Conservation (phyloP, 2,888 invertebrate genomes). For the Tipula lateralis region DNA sequence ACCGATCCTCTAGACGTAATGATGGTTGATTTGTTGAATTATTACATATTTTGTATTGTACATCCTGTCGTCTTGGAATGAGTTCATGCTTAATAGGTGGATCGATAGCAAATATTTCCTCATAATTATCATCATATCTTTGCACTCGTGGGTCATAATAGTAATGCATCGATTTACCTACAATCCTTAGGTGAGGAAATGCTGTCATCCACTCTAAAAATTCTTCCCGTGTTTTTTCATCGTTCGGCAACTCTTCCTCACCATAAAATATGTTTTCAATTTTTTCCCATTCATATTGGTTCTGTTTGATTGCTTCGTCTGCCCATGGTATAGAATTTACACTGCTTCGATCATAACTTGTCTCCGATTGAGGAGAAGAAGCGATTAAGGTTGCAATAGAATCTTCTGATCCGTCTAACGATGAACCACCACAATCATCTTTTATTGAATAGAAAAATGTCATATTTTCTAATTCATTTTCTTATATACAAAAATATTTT, state of each 20-base stretch:
- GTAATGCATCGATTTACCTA: slow-evolving; percentile 29
- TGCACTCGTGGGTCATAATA: neutral
- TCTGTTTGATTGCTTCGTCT: slow-evolving; percentile 48
- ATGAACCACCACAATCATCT: neutral
- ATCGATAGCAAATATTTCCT: slow-evolving; percentile 33
- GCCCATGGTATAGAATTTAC: slow-evolving; percentile 50
- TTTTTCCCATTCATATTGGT: slow-evolving; percentile 47
- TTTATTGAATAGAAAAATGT: slow-evolving; percentile 27
- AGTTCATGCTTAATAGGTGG: slow-evolving; percentile 26
- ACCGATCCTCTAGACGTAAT: neutral
- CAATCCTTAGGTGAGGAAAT: slow-evolving; percentile 40
- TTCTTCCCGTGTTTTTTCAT: slow-evolving; percentile 44
- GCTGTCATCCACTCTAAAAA: slow-evolving; percentile 47
- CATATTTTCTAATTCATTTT: neutral
- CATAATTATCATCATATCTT: slow-evolving; percentile 14
- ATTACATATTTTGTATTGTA: neutral
- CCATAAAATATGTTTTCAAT: slow-evolving; percentile 46
- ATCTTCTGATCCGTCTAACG: neutral
- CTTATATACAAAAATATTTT: neutral
- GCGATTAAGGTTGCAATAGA: neutral
- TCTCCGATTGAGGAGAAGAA: neutral
- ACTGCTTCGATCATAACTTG: slow-evolving; percentile 45
- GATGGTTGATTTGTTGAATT: neutral
- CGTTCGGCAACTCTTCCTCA: slow-evolving; percentile 39
- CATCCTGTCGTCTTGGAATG: neutral